Evolutionary conservation across 2,888 invertebrate species (phyloP).

Genomic region (Apoderus coryli): DNA sequence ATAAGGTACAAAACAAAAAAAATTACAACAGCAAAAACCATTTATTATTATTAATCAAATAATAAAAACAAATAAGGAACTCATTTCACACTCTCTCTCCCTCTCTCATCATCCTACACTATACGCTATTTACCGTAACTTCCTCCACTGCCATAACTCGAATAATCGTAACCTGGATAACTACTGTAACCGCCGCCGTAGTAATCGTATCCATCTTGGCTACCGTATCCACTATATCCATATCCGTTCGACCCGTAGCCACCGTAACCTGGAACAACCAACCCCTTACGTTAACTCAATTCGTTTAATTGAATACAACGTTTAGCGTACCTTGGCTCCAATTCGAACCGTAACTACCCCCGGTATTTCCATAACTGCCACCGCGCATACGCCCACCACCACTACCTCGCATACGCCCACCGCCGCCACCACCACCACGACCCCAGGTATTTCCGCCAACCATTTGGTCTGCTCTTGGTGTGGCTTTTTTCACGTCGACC

Average conservation of each 20-base stretch:
- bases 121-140: constrained; percentile 78
- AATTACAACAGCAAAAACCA: too few relatives aligned
- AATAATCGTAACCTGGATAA: constrained; percentile 68
- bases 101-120: too few relatives aligned
- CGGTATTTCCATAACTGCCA: constrained; percentile 7
- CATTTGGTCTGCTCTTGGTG: constrained; percentile 72
- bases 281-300: too few relatives aligned
- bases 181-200: constrained; percentile 43
- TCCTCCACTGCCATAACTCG: constrained; percentile 62
- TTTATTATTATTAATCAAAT: too few relatives aligned
- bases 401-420: constrained; percentile 46
- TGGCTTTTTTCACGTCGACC: constrained; percentile 92
- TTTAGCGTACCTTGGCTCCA: constrained; percentile 17
- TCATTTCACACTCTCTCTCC: too few relatives aligned
- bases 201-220: constrained; percentile 52
- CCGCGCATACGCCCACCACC: constrained; percentile 18
- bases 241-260: constrained; percentile 52
- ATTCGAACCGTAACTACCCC: constrained; percentile 31
- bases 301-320: too few relatives aligned
- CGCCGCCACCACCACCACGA: constrained; percentile 50
- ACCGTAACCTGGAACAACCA: too few relatives aligned
- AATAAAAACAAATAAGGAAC: too few relatives aligned
- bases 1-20: too few relatives aligned
- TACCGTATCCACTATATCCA: constrained; percentile 32
- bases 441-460: constrained; percentile 50